Percentiles rank a stretch among this genome's conserved stretches.
Evolutionary conservation across 2,113 vertebrate species (phyloP).

Genomic region (Rynchops niger): DNA sequence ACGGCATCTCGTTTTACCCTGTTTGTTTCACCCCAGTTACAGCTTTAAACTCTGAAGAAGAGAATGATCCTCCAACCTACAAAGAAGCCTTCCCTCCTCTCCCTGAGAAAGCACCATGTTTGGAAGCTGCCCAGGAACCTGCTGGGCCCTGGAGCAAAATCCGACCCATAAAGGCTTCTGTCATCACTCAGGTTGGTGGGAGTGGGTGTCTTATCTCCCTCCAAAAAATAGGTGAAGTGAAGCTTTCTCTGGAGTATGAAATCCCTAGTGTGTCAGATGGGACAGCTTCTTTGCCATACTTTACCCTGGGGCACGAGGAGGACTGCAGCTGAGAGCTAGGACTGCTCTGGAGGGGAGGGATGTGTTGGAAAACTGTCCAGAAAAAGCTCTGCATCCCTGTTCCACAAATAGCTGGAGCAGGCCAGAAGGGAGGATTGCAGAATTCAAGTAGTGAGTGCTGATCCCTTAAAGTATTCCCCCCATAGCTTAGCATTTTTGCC

Average conservation of each 20-base stretch:
- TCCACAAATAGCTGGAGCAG: not conserved
- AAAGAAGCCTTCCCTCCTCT: conserved; percentile 99
- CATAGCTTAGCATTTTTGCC: not conserved
- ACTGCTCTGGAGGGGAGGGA: not conserved
- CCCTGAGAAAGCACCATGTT: conserved; percentile 90
- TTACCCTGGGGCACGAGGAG: not conserved
- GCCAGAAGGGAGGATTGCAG: not conserved
- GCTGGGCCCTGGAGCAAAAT: conserved; percentile 94
- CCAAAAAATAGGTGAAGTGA: not conserved
- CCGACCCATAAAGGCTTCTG: conserved; percentile 93
- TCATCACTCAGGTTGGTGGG: conserved; percentile 94
- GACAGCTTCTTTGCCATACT: not conserved
- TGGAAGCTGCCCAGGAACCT: conserved; percentile 87
- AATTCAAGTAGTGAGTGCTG: not conserved
- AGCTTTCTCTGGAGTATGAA: not conserved
- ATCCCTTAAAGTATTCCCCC: not conserved
- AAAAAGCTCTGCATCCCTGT: not conserved
- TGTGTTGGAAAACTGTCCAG: not conserved
- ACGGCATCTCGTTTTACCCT: not conserved
- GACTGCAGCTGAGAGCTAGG: not conserved
- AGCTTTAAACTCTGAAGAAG: conserved; percentile 87
- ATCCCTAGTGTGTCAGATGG: not conserved
- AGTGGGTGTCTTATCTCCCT: not conserved
- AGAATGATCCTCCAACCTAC: conserved; percentile 95
- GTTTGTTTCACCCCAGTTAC: conserved; percentile 72